Evolutionary conservation across 2,888 invertebrate species (phyloP).

Genomic region (Tuberolachnus salignus): DNA sequence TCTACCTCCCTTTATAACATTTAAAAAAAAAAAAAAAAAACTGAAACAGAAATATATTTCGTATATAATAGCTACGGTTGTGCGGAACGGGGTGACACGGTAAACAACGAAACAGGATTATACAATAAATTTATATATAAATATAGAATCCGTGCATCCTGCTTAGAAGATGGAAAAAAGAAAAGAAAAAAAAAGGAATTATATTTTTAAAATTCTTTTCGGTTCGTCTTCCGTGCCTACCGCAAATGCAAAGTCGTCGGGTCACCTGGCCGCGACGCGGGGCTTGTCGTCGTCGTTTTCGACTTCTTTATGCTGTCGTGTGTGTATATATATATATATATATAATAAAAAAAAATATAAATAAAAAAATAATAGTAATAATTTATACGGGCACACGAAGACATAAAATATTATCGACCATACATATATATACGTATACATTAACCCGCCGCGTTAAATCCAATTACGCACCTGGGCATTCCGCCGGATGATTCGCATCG

Average conservation of each 20-base stretch:
- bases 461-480: slow-evolving; percentile 31
- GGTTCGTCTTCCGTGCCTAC: not conserved
- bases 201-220: slow-evolving; percentile 35
- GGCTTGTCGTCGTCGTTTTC: not conserved
- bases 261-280: slow-evolving; percentile 17
- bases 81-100: slow-evolving; percentile 53
- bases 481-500: slow-evolving; percentile 41
- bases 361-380: not conserved
- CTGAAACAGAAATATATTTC: slow-evolving; percentile 31
- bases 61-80: slow-evolving; percentile 4
- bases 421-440: not conserved
- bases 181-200: slow-evolving; percentile 18
- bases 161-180: slow-evolving; percentile 22
- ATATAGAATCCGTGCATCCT: slow-evolving; percentile 47
- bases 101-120: slow-evolving; percentile 48
- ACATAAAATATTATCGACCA: not conserved
- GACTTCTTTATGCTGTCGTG: not conserved
- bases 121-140: not conserved
- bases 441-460: slow-evolving; percentile 30
- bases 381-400: not conserved
- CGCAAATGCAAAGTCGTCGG: not conserved
- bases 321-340: not conserved
- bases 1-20: slow-evolving; percentile 7
- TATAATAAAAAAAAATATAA: too few relatives aligned
- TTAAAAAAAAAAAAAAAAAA: not conserved